phyloP scores from a whole-genome alignment of 2,113 vertebrate species.

The Orientallactaga bullata region DNA sequence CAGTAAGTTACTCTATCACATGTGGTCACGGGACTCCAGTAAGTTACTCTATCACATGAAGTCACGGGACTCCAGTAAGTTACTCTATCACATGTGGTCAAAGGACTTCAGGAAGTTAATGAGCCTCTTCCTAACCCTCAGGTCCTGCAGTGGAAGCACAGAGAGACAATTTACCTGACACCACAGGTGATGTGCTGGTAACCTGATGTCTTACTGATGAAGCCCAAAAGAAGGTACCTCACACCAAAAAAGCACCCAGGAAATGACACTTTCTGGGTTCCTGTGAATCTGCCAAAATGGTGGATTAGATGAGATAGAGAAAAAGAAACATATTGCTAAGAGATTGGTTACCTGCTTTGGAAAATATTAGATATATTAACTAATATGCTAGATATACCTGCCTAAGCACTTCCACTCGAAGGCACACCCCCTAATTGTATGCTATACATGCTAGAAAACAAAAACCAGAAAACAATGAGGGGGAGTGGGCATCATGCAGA shows the following conservation, averaged over 20 bases:
- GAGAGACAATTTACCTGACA: not conserved
- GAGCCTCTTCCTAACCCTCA: not conserved
- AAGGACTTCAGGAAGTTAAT: too few relatives aligned
- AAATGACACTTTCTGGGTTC: conserved; percentile 19
- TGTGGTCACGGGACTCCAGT: too few relatives aligned
- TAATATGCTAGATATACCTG: not conserved
- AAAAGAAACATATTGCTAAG: conserved; percentile 15
- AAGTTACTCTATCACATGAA: too few relatives aligned
- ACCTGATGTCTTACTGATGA: not conserved
- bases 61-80: too few relatives aligned
- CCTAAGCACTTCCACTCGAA: not conserved
- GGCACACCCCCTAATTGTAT: not conserved
- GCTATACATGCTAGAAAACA: not conserved
- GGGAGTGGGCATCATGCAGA: not conserved
- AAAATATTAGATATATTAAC: not conserved
- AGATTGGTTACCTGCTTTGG: not conserved
- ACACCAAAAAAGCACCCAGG: not conserved
- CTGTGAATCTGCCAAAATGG: not conserved
- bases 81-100: too few relatives aligned
- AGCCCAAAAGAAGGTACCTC: not conserved
- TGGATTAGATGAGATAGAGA: not conserved
- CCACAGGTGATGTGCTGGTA: not conserved
- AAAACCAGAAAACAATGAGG: not conserved
- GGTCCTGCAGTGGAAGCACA: not conserved
- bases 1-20: too few relatives aligned